These are phyloP conservation scores for Arion vulgaris DNA, from an alignment of 1,140 invertebrate species.

Conservation along the genomic window DNA sequence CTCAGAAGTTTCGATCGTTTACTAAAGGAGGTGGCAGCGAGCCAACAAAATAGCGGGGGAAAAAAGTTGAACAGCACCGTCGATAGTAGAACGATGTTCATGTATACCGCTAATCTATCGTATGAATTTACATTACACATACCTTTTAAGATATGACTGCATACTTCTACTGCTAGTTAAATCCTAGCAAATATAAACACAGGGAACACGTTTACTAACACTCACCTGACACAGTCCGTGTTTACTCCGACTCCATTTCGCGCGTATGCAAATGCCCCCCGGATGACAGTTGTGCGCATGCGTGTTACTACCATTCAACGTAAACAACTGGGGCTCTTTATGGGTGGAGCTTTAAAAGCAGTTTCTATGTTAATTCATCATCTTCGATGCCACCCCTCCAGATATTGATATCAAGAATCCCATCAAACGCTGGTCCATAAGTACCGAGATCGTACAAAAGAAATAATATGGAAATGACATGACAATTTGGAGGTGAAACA, in stretches of 20 bases:
- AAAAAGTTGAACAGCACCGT: neutral
- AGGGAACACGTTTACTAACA: conserved; percentile 19
- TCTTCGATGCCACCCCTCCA: no score
- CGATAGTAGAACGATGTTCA: neutral
- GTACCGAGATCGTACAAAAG: no score
- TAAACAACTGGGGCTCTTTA: conserved; percentile 21
- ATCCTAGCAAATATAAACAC: neutral
- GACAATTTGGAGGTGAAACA: no score
- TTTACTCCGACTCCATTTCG: conserved; percentile 53
- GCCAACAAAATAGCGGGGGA: neutral
- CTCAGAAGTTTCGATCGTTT: neutral
- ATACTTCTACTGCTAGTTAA: neutral
- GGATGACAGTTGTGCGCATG: conserved; percentile 46
- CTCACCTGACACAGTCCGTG: conserved; percentile 41
- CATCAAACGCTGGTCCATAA: no score
- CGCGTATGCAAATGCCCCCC: conserved; percentile 46
- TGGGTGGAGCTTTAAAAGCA: conserved; percentile 1
- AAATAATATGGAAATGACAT: no score
- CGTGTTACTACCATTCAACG: conserved; percentile 35
- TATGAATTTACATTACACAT: neutral
- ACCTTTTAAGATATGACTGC: neutral
- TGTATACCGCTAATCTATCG: no score
- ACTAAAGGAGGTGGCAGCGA: conserved; percentile 23
- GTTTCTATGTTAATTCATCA: no score
- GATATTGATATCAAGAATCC: no score